A percentile compares a stretch with the other conserved stretches of the same genome.
Conservation (phyloP, 1,140 invertebrate species). For the Dysdera silvatica region DNA sequence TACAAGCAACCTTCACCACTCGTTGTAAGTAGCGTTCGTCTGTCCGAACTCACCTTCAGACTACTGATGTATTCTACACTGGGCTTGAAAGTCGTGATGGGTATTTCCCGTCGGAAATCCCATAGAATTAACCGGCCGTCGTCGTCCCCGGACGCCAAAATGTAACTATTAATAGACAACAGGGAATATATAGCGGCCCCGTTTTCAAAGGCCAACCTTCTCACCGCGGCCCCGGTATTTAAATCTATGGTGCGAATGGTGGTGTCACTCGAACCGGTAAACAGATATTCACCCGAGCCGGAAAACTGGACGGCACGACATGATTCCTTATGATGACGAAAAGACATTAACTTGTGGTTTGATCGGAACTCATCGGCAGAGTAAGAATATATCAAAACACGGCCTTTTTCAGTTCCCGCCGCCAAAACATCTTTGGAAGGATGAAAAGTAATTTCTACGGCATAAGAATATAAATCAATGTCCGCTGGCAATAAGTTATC, state of each 20-base stretch:
- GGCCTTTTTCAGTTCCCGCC: slow-evolving; percentile 62
- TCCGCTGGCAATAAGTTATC: no score
- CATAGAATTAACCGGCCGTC: slow-evolving; percentile 56
- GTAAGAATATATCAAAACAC: slow-evolving; percentile 38
- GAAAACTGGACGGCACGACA: slow-evolving; percentile 67
- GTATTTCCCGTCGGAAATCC: slow-evolving; percentile 60
- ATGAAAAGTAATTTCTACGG: slow-evolving; percentile 74
- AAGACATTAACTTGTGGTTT: slow-evolving; percentile 56
- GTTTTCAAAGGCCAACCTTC: slow-evolving; percentile 70
- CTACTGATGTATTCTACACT: slow-evolving; percentile 78
- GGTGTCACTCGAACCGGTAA: slow-evolving; percentile 72
- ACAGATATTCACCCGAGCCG: slow-evolving; percentile 61
- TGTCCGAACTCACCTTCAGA: slow-evolving; percentile 67
- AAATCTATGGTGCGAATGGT: slow-evolving; percentile 68
- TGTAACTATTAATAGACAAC: slow-evolving; percentile 62
- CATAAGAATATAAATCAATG: slow-evolving; percentile 61
- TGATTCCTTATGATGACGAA: slow-evolving; percentile 70
- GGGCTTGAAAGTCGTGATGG: slow-evolving; percentile 69
- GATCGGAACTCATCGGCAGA: slow-evolving; percentile 54
- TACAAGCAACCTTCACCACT: slow-evolving; percentile 81
- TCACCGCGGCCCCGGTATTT: slow-evolving; percentile 62
- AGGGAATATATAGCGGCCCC: slow-evolving; percentile 68
- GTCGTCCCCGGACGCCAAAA: slow-evolving; percentile 74
- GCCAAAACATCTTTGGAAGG: slow-evolving; percentile 66
- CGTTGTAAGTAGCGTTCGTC: slow-evolving; percentile 68